Conservation (phyloP, 2,888 invertebrate species). For the Eupithecia centaureata region DNA sequence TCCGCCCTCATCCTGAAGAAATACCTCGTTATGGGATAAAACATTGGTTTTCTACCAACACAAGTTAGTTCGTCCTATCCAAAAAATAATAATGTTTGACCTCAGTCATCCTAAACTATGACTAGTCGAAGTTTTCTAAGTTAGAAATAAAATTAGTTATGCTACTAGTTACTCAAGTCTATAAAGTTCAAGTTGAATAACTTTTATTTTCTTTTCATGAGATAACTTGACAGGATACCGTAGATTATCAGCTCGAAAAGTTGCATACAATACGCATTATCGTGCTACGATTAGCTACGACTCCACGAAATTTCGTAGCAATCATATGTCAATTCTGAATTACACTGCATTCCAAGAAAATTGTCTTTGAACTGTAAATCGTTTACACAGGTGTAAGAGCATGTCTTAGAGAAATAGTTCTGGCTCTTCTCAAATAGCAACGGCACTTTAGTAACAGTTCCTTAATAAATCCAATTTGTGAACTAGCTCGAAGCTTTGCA, state of each 20-base stretch:
- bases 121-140: too few species aligned
- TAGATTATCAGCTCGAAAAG: not conserved
- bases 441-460: slow-evolving; percentile 10
- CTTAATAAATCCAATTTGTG: slow-evolving; percentile 11
- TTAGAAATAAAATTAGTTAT: too few species aligned
- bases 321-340: not conserved
- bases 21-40: too few species aligned
- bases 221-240: too few species aligned
- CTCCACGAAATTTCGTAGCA: not conserved
- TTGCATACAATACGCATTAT: too few species aligned
- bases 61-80: too few species aligned
- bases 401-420: slow-evolving; percentile 3
- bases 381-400: not conserved
- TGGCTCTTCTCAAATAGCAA: slow-evolving; percentile 13
- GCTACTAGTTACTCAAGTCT: not conserved
- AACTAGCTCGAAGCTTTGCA: slow-evolving; percentile 8
- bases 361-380: not conserved
- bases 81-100: too few species aligned
- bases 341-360: not conserved
- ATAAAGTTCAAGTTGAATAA: not conserved
- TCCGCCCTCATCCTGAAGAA: too few species aligned
- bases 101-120: too few species aligned
- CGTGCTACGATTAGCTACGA: not conserved
- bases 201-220: too few species aligned
- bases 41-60: too few species aligned